Conservation (phyloP, 2,113 vertebrate genomes). For the Tenebrosternarchus preto region DNA sequence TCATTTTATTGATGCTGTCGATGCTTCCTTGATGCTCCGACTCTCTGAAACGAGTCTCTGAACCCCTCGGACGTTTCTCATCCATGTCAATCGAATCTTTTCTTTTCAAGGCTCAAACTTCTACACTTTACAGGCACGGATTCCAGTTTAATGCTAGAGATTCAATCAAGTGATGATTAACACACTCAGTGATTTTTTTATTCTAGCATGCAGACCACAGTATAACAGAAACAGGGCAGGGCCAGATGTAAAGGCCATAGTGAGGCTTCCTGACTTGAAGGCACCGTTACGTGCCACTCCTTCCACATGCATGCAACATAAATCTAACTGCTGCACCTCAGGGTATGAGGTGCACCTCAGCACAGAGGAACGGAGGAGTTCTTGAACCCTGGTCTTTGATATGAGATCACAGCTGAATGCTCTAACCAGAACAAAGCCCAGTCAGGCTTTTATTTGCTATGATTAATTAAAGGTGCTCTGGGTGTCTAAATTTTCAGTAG, state of each 20-base stretch:
- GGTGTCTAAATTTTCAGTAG: neutral
- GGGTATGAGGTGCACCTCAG: no score
- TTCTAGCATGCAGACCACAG: no score
- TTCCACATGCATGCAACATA: neutral
- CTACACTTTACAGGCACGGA: no score
- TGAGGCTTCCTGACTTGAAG: neutral
- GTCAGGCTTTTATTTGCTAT: conserved; percentile 14
- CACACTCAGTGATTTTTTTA: no score
- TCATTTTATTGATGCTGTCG: conserved; percentile 60
- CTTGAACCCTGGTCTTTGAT: conserved; percentile 23
- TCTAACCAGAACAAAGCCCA: conserved; percentile 25
- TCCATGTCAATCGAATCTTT: neutral
- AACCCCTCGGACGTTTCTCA: neutral
- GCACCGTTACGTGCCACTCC: neutral
- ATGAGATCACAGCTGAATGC: conserved; percentile 23
- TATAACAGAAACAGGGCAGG: no score
- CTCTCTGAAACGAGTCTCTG: conserved; percentile 4
- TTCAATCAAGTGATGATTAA: neutral
- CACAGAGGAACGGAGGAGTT: neutral
- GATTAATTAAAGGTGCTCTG: conserved; percentile 34
- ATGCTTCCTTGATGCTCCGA: no score
- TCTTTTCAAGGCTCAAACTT: neutral
- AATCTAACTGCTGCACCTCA: neutral
- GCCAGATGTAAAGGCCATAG: neutral
- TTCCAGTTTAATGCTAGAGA: neutral